Percentiles rank a stretch among this genome's conserved stretches.
These are phyloP conservation scores for Cuculus canorus DNA, from an alignment of 2,797 vertebrate species.

Conservation along the genomic window DNA sequence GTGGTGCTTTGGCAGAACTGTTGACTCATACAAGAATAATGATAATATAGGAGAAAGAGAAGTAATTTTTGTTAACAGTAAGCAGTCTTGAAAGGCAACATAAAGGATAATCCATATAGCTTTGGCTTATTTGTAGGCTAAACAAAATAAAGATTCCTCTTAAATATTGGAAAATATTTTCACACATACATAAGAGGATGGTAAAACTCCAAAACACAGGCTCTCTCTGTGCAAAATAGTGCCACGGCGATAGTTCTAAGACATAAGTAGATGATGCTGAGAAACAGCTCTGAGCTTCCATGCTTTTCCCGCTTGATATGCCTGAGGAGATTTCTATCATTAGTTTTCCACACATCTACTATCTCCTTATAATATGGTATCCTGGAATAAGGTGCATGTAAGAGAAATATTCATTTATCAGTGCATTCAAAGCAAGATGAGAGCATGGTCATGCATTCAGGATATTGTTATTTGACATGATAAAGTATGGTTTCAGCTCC, in stretches of 20 bases:
- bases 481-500: not conserved
- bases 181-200: not conserved
- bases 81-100: not conserved
- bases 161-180: not conserved
- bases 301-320: not conserved
- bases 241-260: not conserved
- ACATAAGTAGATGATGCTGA: not conserved
- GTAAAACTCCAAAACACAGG: not conserved
- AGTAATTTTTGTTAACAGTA: not conserved
- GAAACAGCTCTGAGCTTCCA: not conserved
- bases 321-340: not conserved
- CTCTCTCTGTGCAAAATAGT: not conserved
- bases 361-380: not conserved
- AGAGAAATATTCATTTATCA: conserved; percentile 5
- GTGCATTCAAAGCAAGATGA: not conserved
- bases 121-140: not conserved
- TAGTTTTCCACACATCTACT: not conserved
- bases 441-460: not conserved
- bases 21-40: not conserved
- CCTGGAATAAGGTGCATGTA: not conserved
- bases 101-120: not conserved
- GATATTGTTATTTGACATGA: conserved; percentile 20
- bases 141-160: not conserved
- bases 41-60: not conserved
- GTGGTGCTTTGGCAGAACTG: not conserved